Conservation (phyloP, 1,140 invertebrate genomes). For the Drosophila tani region DNA sequence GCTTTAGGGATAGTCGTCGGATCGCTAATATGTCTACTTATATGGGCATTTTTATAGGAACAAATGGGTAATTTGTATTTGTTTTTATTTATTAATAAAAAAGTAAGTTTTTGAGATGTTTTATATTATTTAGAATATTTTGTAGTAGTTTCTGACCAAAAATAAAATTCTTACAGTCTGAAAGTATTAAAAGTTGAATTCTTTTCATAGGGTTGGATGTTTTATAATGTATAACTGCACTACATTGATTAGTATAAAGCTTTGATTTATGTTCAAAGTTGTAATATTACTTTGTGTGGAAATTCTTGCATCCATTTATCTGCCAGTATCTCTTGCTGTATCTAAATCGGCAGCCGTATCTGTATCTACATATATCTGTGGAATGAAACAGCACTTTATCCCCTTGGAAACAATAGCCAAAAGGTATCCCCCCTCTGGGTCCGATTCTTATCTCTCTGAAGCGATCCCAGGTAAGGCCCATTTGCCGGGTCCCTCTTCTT, state of each 20-base stretch:
- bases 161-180: too few relatives aligned
- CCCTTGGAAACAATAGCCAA: conserved; percentile 34
- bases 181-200: too few relatives aligned
- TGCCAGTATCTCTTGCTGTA: conserved; percentile 4
- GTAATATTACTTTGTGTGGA: neutral
- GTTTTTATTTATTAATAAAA: too few relatives aligned
- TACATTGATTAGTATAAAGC: too few relatives aligned
- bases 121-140: too few relatives aligned
- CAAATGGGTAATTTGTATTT: too few relatives aligned
- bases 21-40: neutral
- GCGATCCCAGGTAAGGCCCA: conserved; percentile 29
- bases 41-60: too few relatives aligned
- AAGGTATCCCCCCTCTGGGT: conserved; percentile 3
- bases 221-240: too few relatives aligned
- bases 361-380: conserved; percentile 20
- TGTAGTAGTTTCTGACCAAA: too few relatives aligned
- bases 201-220: too few relatives aligned
- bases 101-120: too few relatives aligned
- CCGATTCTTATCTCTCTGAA: conserved; percentile 38
- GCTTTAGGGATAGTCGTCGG: neutral
- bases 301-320: neutral
- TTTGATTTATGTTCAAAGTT: too few relatives aligned
- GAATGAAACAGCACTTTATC: conserved; percentile 29
- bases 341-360: conserved; percentile 3
- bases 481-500: neutral